These are phyloP conservation scores for Typhlichthys subterraneus DNA, from an alignment of 2,797 vertebrate species.

Conservation along the genomic window DNA sequence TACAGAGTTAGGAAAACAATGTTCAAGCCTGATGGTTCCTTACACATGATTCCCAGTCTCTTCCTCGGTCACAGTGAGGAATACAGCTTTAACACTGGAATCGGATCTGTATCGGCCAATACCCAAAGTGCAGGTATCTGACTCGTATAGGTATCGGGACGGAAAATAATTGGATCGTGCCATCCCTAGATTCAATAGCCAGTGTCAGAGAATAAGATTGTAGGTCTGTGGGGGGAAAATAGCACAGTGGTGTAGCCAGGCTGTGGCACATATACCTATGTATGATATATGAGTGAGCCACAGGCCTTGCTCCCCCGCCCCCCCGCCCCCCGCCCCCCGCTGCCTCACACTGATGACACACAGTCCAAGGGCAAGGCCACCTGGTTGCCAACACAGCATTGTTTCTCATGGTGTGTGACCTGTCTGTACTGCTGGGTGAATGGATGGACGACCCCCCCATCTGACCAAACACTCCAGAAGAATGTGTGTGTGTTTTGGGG, in stretches of 20 bases:
- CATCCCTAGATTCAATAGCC: too few species aligned
- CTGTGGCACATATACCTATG: constrained; percentile 9
- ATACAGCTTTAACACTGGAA: too few species aligned
- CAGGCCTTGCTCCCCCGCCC: constrained; percentile 22
- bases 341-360: constrained; percentile 30
- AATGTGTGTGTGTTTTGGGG: constrained; percentile 64
- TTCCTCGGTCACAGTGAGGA: too few species aligned
- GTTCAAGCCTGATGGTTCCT: too few species aligned
- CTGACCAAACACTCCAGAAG: constrained; percentile 60
- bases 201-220: not conserved
- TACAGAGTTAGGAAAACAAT: too few species aligned
- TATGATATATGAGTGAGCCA: constrained; percentile 14
- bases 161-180: too few species aligned
- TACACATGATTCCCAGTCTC: too few species aligned
- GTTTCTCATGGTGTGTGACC: constrained; percentile 56
- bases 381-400: constrained; percentile 43
- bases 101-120: too few species aligned
- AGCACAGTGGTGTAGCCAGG: not conserved
- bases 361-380: constrained; percentile 65
- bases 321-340: constrained; percentile 16
- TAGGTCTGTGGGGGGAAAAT: not conserved
- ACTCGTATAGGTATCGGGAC: too few species aligned
- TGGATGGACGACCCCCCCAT: constrained; percentile 29
- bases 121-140: too few species aligned
- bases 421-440: constrained; percentile 60